Percentiles rank a stretch among this genome's conserved stretches.
These are phyloP conservation scores for Channa maculata DNA, from an alignment of 2,113 vertebrate species.

Conservation along the genomic window DNA sequence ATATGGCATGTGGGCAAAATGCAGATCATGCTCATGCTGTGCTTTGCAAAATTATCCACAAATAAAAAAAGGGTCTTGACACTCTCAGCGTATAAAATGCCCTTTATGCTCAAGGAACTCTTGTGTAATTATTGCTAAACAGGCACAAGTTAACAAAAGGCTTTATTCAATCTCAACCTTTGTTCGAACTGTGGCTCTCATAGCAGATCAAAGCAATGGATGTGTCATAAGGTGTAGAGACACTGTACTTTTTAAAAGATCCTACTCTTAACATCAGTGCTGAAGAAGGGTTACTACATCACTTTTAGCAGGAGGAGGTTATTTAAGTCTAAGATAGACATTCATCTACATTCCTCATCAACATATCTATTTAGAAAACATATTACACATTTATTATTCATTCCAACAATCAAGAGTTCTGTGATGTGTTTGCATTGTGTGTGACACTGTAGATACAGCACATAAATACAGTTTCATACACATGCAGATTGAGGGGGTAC, in stretches of 20 bases:
- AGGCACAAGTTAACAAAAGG: constrained; percentile 74
- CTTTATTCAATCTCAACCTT: constrained; percentile 75
- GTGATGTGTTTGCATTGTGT: background rate
- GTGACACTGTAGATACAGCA: too few relatives aligned
- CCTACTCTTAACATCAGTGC: constrained; percentile 7
- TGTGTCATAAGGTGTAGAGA: constrained; percentile 46
- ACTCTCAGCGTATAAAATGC: constrained; percentile 53
- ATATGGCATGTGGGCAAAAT: constrained; percentile 34
- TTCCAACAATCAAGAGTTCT: background rate
- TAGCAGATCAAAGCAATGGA: constrained; percentile 74
- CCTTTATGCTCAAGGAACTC: constrained; percentile 69
- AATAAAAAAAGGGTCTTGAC: constrained; percentile 19
- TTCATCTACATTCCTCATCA: constrained; percentile 1
- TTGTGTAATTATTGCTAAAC: constrained; percentile 76
- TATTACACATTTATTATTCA: background rate
- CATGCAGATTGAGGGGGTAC: too few relatives aligned
- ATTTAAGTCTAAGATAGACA: constrained; percentile 10
- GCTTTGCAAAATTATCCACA: constrained; percentile 29
- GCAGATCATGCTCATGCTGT: constrained; percentile 22
- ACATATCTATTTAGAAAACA: background rate
- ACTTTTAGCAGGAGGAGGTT: constrained; percentile 12
- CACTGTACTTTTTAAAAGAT: constrained; percentile 28
- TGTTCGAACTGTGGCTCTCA: constrained; percentile 73
- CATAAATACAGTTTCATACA: too few relatives aligned
- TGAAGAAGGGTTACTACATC: background rate